Conservation (phyloP, 1,140 invertebrate species). For the Akabosia matsudoensis region DNA sequence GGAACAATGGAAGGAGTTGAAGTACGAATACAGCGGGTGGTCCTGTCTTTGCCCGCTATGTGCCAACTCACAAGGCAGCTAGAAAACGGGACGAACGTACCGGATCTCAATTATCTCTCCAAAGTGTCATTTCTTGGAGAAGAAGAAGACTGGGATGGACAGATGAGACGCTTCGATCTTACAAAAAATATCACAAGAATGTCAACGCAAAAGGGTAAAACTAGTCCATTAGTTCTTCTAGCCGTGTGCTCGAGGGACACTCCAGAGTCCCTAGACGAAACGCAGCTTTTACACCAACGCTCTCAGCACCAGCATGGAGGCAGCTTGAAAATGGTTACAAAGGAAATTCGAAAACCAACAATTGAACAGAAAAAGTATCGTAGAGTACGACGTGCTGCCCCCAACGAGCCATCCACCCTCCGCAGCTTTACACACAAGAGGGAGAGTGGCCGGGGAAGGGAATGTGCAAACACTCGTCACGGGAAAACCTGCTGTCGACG, state of each 20-base stretch:
- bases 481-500: constrained; percentile 43
- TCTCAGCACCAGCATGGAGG: not conserved
- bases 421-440: not conserved
- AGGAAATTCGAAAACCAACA: not conserved
- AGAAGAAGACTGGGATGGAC: not conserved
- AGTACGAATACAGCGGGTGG: constrained; percentile 1
- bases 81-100: not conserved
- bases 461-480: constrained; percentile 40
- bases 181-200: not conserved
- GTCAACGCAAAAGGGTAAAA: not conserved
- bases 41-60: not conserved
- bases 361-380: not conserved
- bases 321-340: constrained; percentile 7
- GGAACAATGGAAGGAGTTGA: constrained; percentile 13
- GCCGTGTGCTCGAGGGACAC: not conserved
- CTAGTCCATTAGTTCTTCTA: constrained; percentile 5
- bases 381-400: constrained; percentile 1
- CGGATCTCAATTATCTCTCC: not conserved
- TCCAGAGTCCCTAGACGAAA: not conserved
- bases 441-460: constrained; percentile 9
- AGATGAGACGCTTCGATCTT: not conserved
- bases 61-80: not conserved
- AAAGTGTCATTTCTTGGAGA: not conserved
- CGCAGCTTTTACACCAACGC: not conserved
- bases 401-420: constrained; percentile 3